phyloP scores from a whole-genome alignment of 2,113 vertebrate genomes.

The Atlantisia rogersi region DNA sequence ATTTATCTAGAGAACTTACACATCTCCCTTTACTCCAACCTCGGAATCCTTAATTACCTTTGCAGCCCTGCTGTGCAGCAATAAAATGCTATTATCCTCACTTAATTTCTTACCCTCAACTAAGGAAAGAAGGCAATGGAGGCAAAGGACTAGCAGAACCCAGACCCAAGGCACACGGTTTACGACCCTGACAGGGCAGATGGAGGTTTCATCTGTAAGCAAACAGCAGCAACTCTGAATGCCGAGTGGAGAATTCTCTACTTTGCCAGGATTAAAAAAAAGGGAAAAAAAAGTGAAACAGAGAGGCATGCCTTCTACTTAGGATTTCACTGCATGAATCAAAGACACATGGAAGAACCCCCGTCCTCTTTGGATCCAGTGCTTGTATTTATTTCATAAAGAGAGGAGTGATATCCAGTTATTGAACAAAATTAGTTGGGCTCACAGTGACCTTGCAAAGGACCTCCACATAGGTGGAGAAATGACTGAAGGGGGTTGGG shows the following conservation, averaged over 20 bases:
- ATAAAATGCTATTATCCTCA: background rate
- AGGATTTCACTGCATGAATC: background rate
- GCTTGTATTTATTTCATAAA: background rate
- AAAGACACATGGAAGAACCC: background rate
- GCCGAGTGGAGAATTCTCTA: background rate
- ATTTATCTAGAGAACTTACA: background rate
- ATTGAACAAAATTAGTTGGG: background rate
- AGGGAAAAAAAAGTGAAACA: background rate
- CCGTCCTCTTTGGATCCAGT: background rate
- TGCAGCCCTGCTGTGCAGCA: background rate
- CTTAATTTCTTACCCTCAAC: background rate
- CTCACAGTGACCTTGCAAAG: background rate
- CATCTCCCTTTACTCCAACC: background rate
- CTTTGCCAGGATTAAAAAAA: constrained; percentile 12
- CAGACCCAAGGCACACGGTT: background rate
- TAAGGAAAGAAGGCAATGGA: background rate
- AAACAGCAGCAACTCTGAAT: background rate
- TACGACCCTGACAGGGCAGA: background rate
- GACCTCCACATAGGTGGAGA: rapidly evolving
- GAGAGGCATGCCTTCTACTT: background rate
- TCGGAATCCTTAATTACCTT: background rate
- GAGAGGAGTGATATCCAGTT: background rate
- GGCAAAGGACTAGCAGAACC: background rate
- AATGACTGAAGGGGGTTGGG: background rate
- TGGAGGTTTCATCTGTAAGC: background rate